phyloP scores from a whole-genome alignment of 2,113 vertebrate species.

The Aramus guarauna region DNA sequence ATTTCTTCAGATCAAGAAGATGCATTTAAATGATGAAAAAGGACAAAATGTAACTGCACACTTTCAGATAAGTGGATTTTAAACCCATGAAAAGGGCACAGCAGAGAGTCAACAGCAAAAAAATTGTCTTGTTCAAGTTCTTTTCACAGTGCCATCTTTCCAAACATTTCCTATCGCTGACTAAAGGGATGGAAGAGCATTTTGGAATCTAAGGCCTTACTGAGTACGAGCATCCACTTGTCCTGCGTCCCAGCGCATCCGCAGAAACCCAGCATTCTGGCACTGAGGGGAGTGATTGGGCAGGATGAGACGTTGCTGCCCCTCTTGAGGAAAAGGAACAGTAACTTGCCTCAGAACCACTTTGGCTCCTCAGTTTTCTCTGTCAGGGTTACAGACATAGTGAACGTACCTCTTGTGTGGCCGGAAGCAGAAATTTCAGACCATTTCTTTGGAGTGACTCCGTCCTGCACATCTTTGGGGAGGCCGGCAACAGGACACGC shows the following conservation, averaged over 20 bases:
- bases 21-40: slow-evolving; percentile 24
- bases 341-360: not conserved
- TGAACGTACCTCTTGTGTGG: not conserved
- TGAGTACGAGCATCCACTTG: not conserved
- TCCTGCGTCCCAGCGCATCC: not conserved
- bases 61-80: slow-evolving; percentile 58
- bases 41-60: slow-evolving; percentile 52
- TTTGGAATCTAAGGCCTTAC: not conserved
- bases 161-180: not conserved
- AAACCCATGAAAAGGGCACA: slow-evolving; percentile 39
- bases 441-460: not conserved
- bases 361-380: not conserved
- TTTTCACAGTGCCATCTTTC: slow-evolving; percentile 25
- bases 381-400: not conserved
- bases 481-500: fast-evolving
- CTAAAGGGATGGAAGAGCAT: not conserved
- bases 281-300: not conserved
- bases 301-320: fast-evolving
- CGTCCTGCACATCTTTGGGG: not conserved
- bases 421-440: not conserved
- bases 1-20: slow-evolving; percentile 50
- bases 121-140: slow-evolving; percentile 3
- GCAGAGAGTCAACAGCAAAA: slow-evolving; percentile 34
- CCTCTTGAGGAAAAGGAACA: not conserved
- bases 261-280: not conserved